A percentile compares a stretch with the other conserved stretches of the same genome.
phyloP scores from a whole-genome alignment of 2,888 invertebrate species.

The Pandemis corylana region DNA sequence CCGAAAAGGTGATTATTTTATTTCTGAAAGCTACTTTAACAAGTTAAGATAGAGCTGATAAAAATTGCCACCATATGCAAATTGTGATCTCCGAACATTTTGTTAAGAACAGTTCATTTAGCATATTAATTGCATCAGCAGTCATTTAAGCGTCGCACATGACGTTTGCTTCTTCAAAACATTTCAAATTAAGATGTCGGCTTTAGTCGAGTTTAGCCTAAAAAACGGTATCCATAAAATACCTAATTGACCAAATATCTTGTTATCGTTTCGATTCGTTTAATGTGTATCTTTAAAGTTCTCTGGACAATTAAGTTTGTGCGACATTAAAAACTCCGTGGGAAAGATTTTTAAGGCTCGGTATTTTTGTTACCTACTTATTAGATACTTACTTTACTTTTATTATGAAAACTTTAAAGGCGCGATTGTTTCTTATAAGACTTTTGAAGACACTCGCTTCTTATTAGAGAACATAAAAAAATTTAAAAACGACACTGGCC shows the following conservation, averaged over 20 bases:
- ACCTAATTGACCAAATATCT: slow-evolving; percentile 27
- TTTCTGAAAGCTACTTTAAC: neutral
- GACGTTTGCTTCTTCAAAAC: slow-evolving; percentile 15
- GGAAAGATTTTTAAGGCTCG: slow-evolving; percentile 20
- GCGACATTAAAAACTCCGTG: slow-evolving; percentile 28
- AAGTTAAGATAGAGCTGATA: neutral
- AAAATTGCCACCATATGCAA: neutral
- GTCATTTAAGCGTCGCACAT: slow-evolving; percentile 10
- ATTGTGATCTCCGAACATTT: neutral
- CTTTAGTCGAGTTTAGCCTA: slow-evolving; percentile 2
- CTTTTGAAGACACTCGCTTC: neutral
- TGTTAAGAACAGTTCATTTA: slow-evolving; percentile 6
- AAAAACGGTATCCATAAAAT: slow-evolving; percentile 27
- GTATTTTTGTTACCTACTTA: slow-evolving; percentile 6
- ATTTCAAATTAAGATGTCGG: slow-evolving; percentile 33
- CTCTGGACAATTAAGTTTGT: slow-evolving; percentile 32
- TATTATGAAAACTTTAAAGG: neutral
- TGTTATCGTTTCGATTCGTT: slow-evolving; percentile 31
- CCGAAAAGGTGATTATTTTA: neutral
- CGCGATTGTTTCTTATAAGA: slow-evolving; percentile 1
- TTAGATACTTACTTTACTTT: neutral
- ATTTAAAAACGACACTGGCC: neutral
- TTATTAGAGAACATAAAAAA: neutral
- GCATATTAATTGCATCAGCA: slow-evolving; percentile 1
- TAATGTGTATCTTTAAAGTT: slow-evolving; percentile 36